phyloP scores from a whole-genome alignment of 2,888 invertebrate genomes.

The Lymantria dispar region DNA sequence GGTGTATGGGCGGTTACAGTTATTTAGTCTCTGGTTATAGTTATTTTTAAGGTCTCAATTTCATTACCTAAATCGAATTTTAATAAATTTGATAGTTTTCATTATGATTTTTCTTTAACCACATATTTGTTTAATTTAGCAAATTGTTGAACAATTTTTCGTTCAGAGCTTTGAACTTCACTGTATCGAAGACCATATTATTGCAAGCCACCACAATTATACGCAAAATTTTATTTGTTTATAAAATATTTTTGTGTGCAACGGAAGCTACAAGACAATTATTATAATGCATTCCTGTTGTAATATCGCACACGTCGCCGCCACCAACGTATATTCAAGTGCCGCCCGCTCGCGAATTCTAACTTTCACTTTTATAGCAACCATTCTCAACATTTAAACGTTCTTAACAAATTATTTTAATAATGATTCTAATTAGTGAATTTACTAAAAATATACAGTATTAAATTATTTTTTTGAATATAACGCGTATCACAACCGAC shows the following conservation, averaged over 20 bases:
- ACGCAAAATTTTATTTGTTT: constrained; percentile 14
- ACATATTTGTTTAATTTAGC: no score
- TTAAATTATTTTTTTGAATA: constrained; percentile 5
- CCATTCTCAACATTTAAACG: constrained; percentile 30
- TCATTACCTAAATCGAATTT: no score
- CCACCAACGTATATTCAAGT: constrained; percentile 13
- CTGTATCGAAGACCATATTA: no score
- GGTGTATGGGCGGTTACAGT: no score
- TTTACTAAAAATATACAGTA: constrained; percentile 9
- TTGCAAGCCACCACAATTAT: constrained; percentile 8
- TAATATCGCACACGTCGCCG: constrained; percentile 14
- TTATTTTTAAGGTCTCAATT: no score
- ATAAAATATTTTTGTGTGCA: no score
- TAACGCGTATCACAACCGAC: constrained; percentile 2
- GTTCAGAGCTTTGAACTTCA: no score
- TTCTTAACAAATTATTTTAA: constrained; percentile 19
- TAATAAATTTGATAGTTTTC: no score
- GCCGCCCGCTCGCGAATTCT: constrained; percentile 26
- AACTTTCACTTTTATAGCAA: constrained; percentile 45
- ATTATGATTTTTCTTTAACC: no score
- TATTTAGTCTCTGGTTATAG: no score
- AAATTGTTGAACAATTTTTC: no score
- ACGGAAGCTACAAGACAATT: constrained; percentile 38
- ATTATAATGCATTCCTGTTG: constrained; percentile 45
- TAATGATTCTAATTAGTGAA: constrained; percentile 23